Conservation (phyloP, 2,888 invertebrate genomes). For the Ornithoptera alexandrae region DNA sequence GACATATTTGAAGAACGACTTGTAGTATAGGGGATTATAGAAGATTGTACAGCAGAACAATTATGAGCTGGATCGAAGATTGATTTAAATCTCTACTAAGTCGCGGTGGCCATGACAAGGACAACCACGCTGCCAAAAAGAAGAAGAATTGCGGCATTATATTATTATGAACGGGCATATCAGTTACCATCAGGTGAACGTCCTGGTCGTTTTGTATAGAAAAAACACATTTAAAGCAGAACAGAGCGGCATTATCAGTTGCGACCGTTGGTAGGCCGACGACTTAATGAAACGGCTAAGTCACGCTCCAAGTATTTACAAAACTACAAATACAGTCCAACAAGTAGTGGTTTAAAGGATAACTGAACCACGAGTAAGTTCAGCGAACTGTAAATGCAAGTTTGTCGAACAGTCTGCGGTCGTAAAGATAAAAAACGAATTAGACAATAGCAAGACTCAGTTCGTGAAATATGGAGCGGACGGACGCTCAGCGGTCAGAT, state of each 20-base stretch:
- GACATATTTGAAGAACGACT: no score
- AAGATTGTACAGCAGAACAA: no score
- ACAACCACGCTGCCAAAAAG: no score
- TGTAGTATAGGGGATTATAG: no score
- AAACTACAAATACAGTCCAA: conserved; percentile 23
- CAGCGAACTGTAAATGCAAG: conserved; percentile 9
- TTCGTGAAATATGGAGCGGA: conserved; percentile 34
- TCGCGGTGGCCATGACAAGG: no score
- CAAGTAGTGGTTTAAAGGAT: conserved; percentile 11
- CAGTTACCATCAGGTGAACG: no score
- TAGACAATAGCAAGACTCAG: conserved; percentile 30
- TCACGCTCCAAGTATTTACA: conserved; percentile 30
- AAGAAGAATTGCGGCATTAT: no score
- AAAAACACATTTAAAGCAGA: conserved; percentile 2
- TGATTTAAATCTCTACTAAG: no score
- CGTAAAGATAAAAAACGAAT: conserved; percentile 22
- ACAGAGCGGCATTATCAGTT: conserved; percentile 17
- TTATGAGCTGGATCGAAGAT: no score
- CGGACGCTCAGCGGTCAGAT: conserved; percentile 27
- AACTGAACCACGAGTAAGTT: background rate
- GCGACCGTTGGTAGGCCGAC: conserved; percentile 19
- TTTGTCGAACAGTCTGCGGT: conserved; percentile 27
- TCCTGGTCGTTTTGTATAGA: no score
- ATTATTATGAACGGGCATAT: no score
- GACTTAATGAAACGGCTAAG: conserved; percentile 29